Percentiles rank a stretch among this genome's conserved stretches.
These are phyloP conservation scores for Anomalospiza imberbis DNA, from an alignment of 2,797 vertebrate genomes.

Conservation along the genomic window DNA sequence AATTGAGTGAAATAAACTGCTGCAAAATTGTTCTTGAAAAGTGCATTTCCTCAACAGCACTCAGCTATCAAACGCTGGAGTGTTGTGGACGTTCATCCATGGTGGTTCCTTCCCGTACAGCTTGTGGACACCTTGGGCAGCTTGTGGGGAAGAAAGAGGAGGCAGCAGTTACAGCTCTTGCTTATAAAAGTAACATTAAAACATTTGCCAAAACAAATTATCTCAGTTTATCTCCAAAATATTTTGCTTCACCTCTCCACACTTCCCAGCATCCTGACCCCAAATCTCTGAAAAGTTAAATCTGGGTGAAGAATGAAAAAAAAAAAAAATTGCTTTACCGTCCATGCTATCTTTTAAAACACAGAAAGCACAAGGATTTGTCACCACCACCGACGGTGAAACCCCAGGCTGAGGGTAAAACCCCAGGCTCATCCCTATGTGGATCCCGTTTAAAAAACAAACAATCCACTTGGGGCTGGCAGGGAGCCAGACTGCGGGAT, in stretches of 20 bases:
- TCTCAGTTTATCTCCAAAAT: background rate
- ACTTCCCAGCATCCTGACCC: background rate
- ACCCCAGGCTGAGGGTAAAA: background rate
- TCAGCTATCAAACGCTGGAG: background rate
- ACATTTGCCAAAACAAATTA: background rate
- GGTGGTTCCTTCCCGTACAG: background rate
- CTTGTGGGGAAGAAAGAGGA: background rate
- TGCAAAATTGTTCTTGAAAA: background rate
- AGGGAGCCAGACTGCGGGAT: background rate
- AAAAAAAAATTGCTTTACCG: background rate
- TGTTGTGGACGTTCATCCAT: accelerated
- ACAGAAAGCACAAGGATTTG: background rate
- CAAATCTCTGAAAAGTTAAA: background rate
- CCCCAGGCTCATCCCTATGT: background rate
- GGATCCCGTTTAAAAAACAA: conserved; percentile 49
- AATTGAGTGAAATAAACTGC: background rate
- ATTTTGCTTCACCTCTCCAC: background rate
- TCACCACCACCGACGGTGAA: background rate
- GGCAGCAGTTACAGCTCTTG: background rate
- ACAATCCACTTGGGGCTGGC: conserved; percentile 25
- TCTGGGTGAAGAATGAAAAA: background rate
- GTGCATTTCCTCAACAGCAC: background rate
- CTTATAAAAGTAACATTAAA: background rate
- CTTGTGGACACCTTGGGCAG: background rate
- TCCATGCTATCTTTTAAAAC: background rate